These are phyloP conservation scores for Pangasianodon gigas DNA, from an alignment of 2,113 vertebrate species.

Conservation along the genomic window DNA sequence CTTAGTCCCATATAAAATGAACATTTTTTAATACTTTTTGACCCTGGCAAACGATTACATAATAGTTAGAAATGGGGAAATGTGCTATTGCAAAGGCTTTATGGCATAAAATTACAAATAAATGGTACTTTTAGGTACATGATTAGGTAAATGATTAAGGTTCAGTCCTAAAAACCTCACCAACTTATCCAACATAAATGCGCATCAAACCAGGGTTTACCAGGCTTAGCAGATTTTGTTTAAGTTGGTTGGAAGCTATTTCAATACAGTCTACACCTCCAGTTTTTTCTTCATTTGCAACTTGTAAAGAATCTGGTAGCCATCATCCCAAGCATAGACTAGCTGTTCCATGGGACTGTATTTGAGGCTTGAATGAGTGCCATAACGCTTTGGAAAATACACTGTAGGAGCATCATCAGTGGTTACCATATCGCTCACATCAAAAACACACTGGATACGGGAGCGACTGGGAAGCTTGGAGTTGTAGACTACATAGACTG, in stretches of 20 bases:
- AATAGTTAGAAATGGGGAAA: background rate
- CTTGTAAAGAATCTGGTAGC: constrained; percentile 96
- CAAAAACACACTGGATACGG: constrained; percentile 91
- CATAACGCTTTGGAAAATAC: constrained; percentile 94
- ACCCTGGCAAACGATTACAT: background rate
- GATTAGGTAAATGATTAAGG: background rate
- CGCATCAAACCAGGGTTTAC: background rate
- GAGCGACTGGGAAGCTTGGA: constrained; percentile 88
- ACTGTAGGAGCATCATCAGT: constrained; percentile 83
- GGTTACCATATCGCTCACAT: constrained; percentile 84
- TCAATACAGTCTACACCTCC: constrained; percentile 62
- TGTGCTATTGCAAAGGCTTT: background rate
- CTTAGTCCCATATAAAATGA: background rate
- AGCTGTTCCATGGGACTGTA: constrained; percentile 90
- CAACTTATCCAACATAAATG: background rate
- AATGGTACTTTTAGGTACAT: background rate
- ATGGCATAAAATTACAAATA: background rate
- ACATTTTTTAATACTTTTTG: background rate
- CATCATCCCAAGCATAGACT: constrained; percentile 95
- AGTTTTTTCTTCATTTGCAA: constrained; percentile 89
- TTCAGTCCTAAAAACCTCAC: background rate
- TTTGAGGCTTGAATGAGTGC: constrained; percentile 90
- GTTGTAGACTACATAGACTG: constrained; percentile 96
- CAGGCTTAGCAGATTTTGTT: background rate
- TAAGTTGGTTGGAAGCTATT: background rate